Percentiles rank a stretch among this genome's conserved stretches.
Conservation (phyloP, 2,888 invertebrate species). For the Diarsia dahlii region DNA sequence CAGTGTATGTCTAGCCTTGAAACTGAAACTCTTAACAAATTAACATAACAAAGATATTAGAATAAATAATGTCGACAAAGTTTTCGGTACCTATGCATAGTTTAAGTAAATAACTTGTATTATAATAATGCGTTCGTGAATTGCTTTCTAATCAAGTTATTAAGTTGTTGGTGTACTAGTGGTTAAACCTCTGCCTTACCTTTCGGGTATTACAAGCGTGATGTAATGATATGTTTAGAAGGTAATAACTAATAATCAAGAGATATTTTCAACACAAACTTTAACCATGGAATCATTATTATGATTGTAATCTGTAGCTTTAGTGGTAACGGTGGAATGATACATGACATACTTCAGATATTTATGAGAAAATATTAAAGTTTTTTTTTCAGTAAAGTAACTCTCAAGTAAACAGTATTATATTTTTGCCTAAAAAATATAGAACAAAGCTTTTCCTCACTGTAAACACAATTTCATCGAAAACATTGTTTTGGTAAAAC, state of each 20-base stretch:
- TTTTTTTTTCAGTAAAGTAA: background rate
- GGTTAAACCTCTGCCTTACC: too few relatives aligned
- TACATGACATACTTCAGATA: background rate
- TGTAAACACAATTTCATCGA: background rate
- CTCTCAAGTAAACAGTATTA: background rate
- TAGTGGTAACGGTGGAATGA: too few relatives aligned
- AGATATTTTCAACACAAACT: background rate
- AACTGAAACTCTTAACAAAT: conserved; percentile 26
- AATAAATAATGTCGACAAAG: conserved; percentile 12
- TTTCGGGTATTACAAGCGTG: too few relatives aligned
- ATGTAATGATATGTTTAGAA: too few relatives aligned
- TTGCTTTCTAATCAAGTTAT: too few relatives aligned
- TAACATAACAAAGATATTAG: conserved; percentile 28
- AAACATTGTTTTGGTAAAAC: background rate
- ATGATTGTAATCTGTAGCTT: too few relatives aligned
- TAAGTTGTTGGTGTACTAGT: too few relatives aligned
- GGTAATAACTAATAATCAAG: too few relatives aligned
- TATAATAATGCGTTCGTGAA: background rate
- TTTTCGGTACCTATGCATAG: conserved; percentile 1
- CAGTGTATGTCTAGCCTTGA: background rate
- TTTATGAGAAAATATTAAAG: background rate
- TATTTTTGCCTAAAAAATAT: background rate
- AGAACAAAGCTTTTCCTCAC: background rate
- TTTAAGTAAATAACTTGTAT: conserved; percentile 15
- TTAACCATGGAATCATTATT: background rate